Evolutionary conservation across 2,797 vertebrate species (phyloP).

Genomic region (Ambastaia sidthimunki): DNA sequence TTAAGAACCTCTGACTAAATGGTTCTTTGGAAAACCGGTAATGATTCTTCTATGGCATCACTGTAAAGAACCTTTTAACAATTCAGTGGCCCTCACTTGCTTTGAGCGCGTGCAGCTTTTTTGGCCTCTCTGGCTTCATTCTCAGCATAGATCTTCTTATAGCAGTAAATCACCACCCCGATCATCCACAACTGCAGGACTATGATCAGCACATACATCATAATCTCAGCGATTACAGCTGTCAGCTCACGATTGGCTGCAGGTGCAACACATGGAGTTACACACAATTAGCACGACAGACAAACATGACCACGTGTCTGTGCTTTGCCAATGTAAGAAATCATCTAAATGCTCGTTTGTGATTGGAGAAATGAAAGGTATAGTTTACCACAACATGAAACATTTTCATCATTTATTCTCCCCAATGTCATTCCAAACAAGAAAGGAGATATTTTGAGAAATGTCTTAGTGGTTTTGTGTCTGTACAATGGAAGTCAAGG

Average conservation of each 20-base stretch:
- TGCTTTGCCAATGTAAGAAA: background rate
- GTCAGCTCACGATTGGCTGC: conserved; percentile 84
- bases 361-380: background rate
- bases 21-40: no score
- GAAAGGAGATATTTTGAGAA: no score
- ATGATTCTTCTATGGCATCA: no score
- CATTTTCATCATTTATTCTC: no score
- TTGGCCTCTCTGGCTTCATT: conserved; percentile 76
- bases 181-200: conserved; percentile 91
- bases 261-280: conserved; percentile 16
- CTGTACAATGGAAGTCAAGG: no score
- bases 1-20: no score
- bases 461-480: no score
- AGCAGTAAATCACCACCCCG: conserved; percentile 87
- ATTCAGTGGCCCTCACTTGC: conserved; percentile 62
- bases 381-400: no score
- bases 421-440: no score
- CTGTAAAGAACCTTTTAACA: no score
- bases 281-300: no score
- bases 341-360: background rate
- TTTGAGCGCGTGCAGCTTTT: conserved; percentile 67
- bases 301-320: background rate
- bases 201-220: conserved; percentile 90
- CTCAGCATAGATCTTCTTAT: conserved; percentile 85
- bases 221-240: conserved; percentile 86